Percentiles rank a stretch among this genome's conserved stretches.
Evolutionary conservation across 1,140 invertebrate genomes (phyloP).

Genomic region (Neuroterus valhalla): DNA sequence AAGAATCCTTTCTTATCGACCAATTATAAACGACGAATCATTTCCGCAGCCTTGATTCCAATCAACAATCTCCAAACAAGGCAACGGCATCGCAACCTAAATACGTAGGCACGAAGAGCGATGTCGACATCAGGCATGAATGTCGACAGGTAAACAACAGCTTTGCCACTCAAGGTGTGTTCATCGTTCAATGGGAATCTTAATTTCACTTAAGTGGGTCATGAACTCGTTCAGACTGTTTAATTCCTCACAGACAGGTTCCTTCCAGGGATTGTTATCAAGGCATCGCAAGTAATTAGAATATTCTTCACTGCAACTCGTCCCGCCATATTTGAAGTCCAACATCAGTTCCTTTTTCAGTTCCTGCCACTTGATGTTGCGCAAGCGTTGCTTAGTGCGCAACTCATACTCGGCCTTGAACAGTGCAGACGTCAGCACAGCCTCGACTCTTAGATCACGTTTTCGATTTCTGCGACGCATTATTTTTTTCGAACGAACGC

Average conservation of each 20-base stretch:
- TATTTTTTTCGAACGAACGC: slow-evolving; percentile 71
- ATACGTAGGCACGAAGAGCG: slow-evolving; percentile 31
- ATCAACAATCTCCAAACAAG: neutral
- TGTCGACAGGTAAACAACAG: neutral
- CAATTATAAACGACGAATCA: no score
- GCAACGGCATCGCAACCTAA: slow-evolving; percentile 19
- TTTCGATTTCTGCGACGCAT: slow-evolving; percentile 62
- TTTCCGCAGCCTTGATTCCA: neutral
- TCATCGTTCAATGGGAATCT: slow-evolving; percentile 61
- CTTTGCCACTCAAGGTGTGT: slow-evolving; percentile 2
- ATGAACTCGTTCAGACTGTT: slow-evolving; percentile 65
- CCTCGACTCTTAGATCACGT: slow-evolving; percentile 71
- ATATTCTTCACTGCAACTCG: neutral
- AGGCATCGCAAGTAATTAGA: slow-evolving; percentile 19
- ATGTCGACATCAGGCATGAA: neutral
- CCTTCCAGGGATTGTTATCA: slow-evolving; percentile 50
- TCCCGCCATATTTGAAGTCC: slow-evolving; percentile 35
- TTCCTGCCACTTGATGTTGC: slow-evolving; percentile 68
- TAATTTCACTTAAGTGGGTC: slow-evolving; percentile 59
- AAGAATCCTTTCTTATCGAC: no score
- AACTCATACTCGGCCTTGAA: slow-evolving; percentile 69
- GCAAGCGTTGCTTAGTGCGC: slow-evolving; percentile 66
- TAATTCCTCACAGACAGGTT: slow-evolving; percentile 58
- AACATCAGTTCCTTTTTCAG: slow-evolving; percentile 60
- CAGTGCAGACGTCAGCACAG: slow-evolving; percentile 69